Conservation (phyloP, 2,797 vertebrate species). For the Cynopterus sphinx region DNA sequence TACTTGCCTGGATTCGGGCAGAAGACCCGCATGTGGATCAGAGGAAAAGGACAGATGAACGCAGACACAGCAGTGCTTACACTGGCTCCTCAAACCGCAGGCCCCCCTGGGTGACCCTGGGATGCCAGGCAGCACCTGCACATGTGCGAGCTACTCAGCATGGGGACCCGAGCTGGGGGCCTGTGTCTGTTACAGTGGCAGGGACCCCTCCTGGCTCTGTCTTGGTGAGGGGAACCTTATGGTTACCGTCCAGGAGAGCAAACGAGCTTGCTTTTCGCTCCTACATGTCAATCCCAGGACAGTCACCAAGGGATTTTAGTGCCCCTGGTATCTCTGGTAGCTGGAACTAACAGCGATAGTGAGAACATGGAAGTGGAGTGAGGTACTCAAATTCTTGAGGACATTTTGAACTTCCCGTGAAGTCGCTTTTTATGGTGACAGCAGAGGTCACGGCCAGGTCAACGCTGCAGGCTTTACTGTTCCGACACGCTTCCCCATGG, state of each 20-base stretch:
- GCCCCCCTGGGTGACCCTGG: not conserved
- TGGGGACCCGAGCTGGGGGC: no score
- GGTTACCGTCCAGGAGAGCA: not conserved
- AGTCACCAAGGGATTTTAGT: no score
- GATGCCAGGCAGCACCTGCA: no score
- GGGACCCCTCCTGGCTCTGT: not conserved
- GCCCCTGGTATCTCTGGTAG: no score
- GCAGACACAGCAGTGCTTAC: not conserved
- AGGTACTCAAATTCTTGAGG: not conserved
- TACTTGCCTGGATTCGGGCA: not conserved
- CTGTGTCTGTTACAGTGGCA: rapidly evolving
- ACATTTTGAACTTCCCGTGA: not conserved
- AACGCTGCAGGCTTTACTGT: not conserved
- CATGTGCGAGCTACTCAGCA: not conserved
- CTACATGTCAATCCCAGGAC: not conserved
- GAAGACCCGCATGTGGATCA: not conserved
- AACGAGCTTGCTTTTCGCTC: not conserved
- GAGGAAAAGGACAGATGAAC: not conserved
- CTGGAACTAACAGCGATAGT: not conserved
- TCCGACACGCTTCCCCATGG: no score
- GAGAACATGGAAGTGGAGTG: not conserved
- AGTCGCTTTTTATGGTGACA: not conserved
- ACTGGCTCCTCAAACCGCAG: not conserved
- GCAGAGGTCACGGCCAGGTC: rapidly evolving
- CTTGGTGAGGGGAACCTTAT: not conserved